Evolutionary conservation across 2,888 invertebrate species (phyloP).

Genomic region (Steinernema carpocapsae): DNA sequence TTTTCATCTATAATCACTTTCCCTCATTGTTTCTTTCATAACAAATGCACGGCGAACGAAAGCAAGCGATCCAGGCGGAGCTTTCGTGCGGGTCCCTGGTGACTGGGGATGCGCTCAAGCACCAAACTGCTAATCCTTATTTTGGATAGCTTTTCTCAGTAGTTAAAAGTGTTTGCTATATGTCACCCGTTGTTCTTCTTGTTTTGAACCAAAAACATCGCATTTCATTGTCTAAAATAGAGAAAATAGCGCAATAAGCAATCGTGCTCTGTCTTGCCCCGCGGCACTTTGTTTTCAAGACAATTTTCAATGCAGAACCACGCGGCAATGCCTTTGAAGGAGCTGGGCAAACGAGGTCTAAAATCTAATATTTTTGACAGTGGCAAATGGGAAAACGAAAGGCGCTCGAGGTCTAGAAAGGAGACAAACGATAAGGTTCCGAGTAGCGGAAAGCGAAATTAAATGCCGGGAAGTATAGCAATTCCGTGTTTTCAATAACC

Average conservation of each 20-base stretch:
- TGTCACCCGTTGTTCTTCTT: not conserved
- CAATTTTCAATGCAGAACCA: not conserved
- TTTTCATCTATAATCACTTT: slow-evolving; percentile 35
- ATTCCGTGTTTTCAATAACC: slow-evolving; percentile 18
- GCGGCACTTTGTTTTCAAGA: not conserved
- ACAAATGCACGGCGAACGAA: slow-evolving; percentile 33
- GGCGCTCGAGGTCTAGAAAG: too few species aligned
- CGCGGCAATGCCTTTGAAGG: too few species aligned
- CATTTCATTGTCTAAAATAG: not conserved
- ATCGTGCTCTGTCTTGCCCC: not conserved
- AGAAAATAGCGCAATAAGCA: not conserved
- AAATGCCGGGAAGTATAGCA: not conserved
- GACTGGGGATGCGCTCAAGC: slow-evolving; percentile 19
- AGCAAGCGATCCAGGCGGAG: slow-evolving; percentile 32
- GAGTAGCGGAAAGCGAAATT: not conserved
- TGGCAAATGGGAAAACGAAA: too few species aligned
- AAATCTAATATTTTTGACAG: too few species aligned
- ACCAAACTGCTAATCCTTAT: slow-evolving; percentile 32
- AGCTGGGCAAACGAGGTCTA: too few species aligned
- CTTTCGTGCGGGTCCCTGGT: slow-evolving; percentile 22
- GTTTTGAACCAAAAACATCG: not conserved
- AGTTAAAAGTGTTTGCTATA: slow-evolving; percentile 22
- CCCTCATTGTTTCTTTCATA: slow-evolving; percentile 35
- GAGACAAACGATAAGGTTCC: too few species aligned
- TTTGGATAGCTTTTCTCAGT: slow-evolving; percentile 32